phyloP scores from a whole-genome alignment of 2,113 vertebrate genomes.

The Phaetusa simplex region DNA sequence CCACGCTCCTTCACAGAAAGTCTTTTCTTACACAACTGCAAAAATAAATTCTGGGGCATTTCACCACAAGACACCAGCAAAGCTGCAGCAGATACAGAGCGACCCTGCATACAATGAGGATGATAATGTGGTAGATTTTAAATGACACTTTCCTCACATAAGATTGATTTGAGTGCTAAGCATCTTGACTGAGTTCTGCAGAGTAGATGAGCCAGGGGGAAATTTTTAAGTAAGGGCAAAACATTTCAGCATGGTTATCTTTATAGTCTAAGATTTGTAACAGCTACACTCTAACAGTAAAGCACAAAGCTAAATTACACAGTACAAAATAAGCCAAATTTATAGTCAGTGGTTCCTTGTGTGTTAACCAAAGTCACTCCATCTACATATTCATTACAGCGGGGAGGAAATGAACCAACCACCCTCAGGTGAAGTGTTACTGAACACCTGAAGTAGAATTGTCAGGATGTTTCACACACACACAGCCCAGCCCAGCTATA shows the following conservation, averaged over 20 bases:
- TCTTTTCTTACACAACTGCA: not conserved
- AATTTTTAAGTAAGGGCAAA: not conserved
- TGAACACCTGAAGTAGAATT: not conserved
- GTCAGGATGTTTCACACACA: not conserved
- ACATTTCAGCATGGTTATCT: not conserved
- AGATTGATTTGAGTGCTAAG: not conserved
- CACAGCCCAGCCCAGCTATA: not conserved
- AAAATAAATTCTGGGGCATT: not conserved
- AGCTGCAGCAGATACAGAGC: not conserved
- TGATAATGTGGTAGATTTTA: not conserved
- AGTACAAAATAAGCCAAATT: not conserved
- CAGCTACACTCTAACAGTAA: not conserved
- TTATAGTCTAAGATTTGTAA: not conserved
- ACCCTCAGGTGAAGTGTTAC: not conserved
- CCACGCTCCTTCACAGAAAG: not conserved
- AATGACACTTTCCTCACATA: not conserved
- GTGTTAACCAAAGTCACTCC: not conserved
- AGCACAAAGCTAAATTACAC: not conserved
- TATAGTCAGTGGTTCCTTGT: not conserved
- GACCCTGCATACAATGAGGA: not conserved
- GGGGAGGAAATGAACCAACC: not conserved
- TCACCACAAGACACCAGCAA: not conserved
- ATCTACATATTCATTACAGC: not conserved
- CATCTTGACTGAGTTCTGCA: not conserved
- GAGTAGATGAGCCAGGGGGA: not conserved